A percentile compares a stretch with the other conserved stretches of the same genome.
Conservation (phyloP, 1,140 invertebrate species). For the Formica exsecta region DNA sequence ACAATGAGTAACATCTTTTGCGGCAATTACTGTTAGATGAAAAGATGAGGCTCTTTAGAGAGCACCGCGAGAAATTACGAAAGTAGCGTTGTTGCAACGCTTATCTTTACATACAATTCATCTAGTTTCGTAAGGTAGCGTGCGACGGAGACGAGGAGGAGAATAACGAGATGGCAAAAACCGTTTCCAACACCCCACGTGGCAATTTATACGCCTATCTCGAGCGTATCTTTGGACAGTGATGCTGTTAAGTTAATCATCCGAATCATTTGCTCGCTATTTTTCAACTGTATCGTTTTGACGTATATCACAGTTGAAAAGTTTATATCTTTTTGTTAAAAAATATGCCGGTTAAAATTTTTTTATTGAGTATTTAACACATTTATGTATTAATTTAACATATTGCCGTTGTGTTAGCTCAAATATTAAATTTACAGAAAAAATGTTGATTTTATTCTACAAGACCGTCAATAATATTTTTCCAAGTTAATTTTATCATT, state of each 20-base stretch:
- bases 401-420: no score
- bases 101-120: slow-evolving; percentile 62
- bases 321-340: no score
- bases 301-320: no score
- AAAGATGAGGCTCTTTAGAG: slow-evolving; percentile 22
- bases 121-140: slow-evolving; percentile 54
- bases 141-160: slow-evolving; percentile 2
- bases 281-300: not conserved
- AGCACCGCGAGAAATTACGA: slow-evolving; percentile 50
- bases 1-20: slow-evolving; percentile 40
- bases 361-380: no score
- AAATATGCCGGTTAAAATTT: no score
- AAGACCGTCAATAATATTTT: no score
- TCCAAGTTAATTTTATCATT: no score
- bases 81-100: slow-evolving; percentile 49
- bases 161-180: no score
- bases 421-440: no score
- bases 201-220: slow-evolving; percentile 25
- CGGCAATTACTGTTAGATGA: slow-evolving; percentile 52
- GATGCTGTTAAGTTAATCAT: not conserved
- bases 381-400: no score
- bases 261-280: not conserved
- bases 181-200: slow-evolving; percentile 28
- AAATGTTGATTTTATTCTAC: no score
- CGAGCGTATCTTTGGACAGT: not conserved